Evolutionary conservation across 2,888 invertebrate genomes (phyloP), one percentile per base, ranked within the genome.

Genomic region (Protodeltote pygarga): DNA sequence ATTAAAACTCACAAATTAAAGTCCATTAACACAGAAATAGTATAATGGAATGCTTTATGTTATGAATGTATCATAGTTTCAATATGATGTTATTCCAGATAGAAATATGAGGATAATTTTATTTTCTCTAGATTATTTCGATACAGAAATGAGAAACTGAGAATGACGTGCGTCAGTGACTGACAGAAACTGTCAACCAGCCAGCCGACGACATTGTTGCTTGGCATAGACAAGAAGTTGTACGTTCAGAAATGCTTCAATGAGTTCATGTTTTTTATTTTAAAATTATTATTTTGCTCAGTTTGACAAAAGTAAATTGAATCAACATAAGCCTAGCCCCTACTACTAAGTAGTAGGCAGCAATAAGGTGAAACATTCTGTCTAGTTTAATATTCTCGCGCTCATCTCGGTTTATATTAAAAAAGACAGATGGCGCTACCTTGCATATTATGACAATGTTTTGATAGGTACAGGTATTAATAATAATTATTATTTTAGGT

Each of bases 111-210:
- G 33, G 46, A 45, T 6, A 51, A 49, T 45, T 50, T 39, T 23
- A 39, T 33, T 50, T 48, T 68, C 47, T 57, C 40, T 44, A 48
- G 53, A 44, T 62, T 47, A 47, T 42, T 63, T 65, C 52, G 51
- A 50, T 44, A 58, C n/a, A n/a, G n/a, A n/a, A n/a, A n/a, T n/a
- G n/a, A n/a, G n/a, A 29, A 58, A 45, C 28, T 44, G n/a, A 35
- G 41, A 50, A 28, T 65, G 68, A 68, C 67, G 68, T 67, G 49
- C 68, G 68, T 68, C 68, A 66, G 23, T 40, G 24, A 46, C 35
- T 42, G 48, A 41, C 32, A 28, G 29, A 16, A 21, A 44, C 35
- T 46, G 48, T 40, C 23, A 33, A 23, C 8, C 54, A 59, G 47
- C 45, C 50, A 53, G 38, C 32, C 44, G 6, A 50, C 59, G 60